Base-by-base conservation (phyloP, 2,888 invertebrate species). In the Bibio marci region DNA sequence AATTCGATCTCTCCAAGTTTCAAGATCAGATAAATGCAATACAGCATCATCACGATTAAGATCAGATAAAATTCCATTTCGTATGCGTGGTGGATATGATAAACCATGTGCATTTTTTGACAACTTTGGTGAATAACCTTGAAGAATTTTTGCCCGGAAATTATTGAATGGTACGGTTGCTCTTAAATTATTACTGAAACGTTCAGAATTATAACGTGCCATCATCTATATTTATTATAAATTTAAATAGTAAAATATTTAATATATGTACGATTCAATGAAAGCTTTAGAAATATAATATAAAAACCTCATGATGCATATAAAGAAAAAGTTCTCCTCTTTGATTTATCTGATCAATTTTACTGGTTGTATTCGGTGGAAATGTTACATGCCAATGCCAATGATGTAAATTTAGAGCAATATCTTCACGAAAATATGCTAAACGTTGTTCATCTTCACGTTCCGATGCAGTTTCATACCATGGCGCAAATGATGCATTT, bases 41-140 rank as follows among this genome's bases (percentile, higher is more conserved):
- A 78, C 58, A 2, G n/a, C 13, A n/a, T 65, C 67, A 48, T 80
- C 77, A 17, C 85, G 67, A 48, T 74, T 71, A 31, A 85, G 50
- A 57, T 83, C 76, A 44, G 66, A 61, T 43, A 80, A 64, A 2
- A 48, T 43, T 51, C 74, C 69, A 44, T 70, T 69, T 14, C 69
- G 61, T 14, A 73, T 70, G 25, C 85, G 70, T 2, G 80, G 70
- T 0, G 83, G 79, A 71, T 78, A 85, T 1, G 76, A 71, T 18
- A 82, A 70, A 39, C 79, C 76, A 30, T 71, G 66, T 1, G 71
- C 41, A 37, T 58, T 58, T 44, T 78, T 78, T 57, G 83, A 75
- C 30, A 87, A 61, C 61, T 86, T 87, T 1, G 85, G 80, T 61
- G 77, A 87, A 53, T 87, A 87, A 0, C 76, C 85, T 53, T 86